Evolutionary conservation across 2,888 invertebrate genomes (phyloP).

Genomic region (Oegoconia quadripuncta): DNA sequence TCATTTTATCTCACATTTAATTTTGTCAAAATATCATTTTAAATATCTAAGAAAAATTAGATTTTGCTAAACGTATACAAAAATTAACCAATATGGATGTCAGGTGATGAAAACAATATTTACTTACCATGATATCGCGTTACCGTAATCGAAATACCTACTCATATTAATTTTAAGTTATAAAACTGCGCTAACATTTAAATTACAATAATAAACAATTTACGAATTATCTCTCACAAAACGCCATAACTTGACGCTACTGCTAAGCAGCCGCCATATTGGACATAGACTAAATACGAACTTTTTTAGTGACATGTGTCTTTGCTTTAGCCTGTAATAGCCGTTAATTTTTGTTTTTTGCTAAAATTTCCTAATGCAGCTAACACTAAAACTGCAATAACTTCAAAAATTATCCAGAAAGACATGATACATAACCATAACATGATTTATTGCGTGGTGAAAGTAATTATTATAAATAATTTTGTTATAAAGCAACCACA

Average conservation of each 20-base stretch:
- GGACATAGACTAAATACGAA: constrained; percentile 52
- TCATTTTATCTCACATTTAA: constrained; percentile 1
- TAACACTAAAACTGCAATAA: constrained; percentile 3
- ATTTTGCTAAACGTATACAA: constrained; percentile 56
- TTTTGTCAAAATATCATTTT: constrained; percentile 3
- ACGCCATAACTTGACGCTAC: constrained; percentile 69
- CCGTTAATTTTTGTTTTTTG: no score
- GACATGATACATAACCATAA: neutral
- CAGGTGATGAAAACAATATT: constrained; percentile 36
- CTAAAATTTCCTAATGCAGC: no score
- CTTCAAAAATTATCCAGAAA: neutral
- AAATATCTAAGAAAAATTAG: constrained; percentile 21
- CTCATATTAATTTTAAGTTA: constrained; percentile 68
- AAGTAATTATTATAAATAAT: neutral
- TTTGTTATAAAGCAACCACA: neutral
- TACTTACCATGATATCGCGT: constrained; percentile 77
- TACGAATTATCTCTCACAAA: constrained; percentile 51
- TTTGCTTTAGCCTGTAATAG: no score
- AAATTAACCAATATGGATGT: constrained; percentile 67
- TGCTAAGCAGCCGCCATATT: constrained; percentile 61
- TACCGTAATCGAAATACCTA: constrained; percentile 78
- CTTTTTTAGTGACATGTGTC: constrained; percentile 28
- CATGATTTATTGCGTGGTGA: neutral
- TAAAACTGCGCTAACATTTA: constrained; percentile 52
- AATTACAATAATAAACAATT: constrained; percentile 45